Base-by-base conservation (phyloP, 2,797 vertebrate species). In the Ptychobarbus kaznakovi region DNA sequence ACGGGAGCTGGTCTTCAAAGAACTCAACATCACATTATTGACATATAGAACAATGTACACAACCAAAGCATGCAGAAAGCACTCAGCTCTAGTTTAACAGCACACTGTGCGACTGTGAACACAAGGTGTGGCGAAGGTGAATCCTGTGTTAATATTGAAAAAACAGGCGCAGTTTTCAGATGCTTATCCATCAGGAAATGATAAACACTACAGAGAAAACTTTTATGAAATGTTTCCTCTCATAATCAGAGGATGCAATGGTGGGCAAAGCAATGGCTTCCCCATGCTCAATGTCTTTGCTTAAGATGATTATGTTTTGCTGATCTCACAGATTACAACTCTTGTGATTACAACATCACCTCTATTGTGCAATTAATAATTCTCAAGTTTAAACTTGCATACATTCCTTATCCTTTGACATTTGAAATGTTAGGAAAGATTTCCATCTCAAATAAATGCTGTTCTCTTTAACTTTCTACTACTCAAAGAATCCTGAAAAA, bases 261-360 rank as follows among this genome's bases (percentile, higher is more conserved):
- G 20, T 76, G 75, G 74, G 49, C 15, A 51, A 40, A 63, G 13
- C 38, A 78, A 69, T 8, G 49, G 58, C 83, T 78, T 65, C 49
- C 40, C 44, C 63, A 81, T 58, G 56, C 58, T 56, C 28, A 80
- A 58, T 69, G 58, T 73, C 66, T 44, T 16, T n/a, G 90, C 87
- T 91, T 94, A 94, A 94, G 93, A 90, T 91, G 92, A 94, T 95
- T 95, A 95, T 81, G 81, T 93, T 94, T 91, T 92, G 94, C 93
- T 94, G 94, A 95, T 91, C 89, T 92, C 77, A 90, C 92, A 93
- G 92, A 94, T 95, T 93, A 95, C 88, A 56, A 35, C 9, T 87
- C 80, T 81, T 68, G 11, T 66, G 12, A 74, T n/a, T n/a, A 74
- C 13, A 20, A 49, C 32, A 38, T 51, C 56, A 35, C 40, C 25